These are phyloP conservation scores for Arctopsyche grandis DNA, from an alignment of 1,140 invertebrate genomes.

Conservation along the genomic window DNA sequence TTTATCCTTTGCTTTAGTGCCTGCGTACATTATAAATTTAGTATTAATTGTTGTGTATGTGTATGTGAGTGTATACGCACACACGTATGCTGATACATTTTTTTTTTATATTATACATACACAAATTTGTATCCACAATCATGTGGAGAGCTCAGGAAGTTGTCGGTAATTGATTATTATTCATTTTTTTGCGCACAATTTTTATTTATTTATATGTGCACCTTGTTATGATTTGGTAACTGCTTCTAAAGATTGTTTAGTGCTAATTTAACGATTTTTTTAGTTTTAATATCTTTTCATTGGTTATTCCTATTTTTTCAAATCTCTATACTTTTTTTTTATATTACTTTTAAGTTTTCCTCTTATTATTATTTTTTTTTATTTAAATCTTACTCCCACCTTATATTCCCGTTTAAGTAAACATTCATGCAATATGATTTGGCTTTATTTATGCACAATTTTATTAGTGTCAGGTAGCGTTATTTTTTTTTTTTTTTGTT, in stretches of 20 bases:
- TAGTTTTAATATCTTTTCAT: neutral
- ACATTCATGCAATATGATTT: slow-evolving; percentile 42
- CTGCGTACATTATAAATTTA: slow-evolving; percentile 45
- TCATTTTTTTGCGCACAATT: slow-evolving; percentile 43
- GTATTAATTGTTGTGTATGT: neutral
- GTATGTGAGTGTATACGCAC: neutral
- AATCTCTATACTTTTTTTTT: neutral
- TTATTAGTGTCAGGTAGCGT: neutral
- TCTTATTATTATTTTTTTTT: neutral
- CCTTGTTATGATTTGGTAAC: slow-evolving; percentile 31
- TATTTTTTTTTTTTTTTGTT: slow-evolving; percentile 29
- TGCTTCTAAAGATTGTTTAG: slow-evolving; percentile 51
- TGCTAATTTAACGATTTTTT: slow-evolving; percentile 12
- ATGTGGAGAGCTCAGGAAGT: slow-evolving; percentile 55
- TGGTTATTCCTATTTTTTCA: slow-evolving; percentile 9
- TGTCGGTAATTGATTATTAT: slow-evolving; percentile 37
- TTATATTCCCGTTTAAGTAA: slow-evolving; percentile 19
- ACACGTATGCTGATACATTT: slow-evolving; percentile 2
- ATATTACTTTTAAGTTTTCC: slow-evolving; percentile 1
- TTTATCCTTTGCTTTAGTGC: slow-evolving; percentile 45
- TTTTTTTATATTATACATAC: slow-evolving; percentile 45
- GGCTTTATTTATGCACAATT: slow-evolving; percentile 45
- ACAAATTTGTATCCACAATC: slow-evolving; percentile 47
- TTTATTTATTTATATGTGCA: slow-evolving; percentile 41
- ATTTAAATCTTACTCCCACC: slow-evolving; percentile 29